Evolutionary conservation across 2,113 vertebrate genomes (phyloP).

Genomic region (Bubalus kerabau): DNA sequence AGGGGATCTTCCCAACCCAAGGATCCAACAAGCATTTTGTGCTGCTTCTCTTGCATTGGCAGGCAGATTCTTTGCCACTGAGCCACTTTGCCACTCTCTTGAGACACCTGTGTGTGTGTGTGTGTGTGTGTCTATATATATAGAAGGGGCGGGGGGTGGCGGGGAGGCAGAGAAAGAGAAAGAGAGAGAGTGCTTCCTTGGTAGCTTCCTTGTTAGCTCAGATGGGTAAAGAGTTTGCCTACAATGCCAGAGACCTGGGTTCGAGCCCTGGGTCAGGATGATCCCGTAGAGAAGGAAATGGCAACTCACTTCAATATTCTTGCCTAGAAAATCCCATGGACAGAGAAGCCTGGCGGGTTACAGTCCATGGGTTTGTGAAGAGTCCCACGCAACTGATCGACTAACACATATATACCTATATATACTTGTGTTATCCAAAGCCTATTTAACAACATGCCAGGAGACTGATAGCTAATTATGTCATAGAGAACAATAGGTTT

Average conservation of each 20-base stretch:
- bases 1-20: background rate
- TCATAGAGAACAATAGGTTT: background rate
- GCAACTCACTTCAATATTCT: background rate
- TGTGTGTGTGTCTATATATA: background rate
- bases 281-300: background rate
- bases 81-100: background rate
- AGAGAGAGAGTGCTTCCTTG: background rate
- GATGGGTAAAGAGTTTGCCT: background rate
- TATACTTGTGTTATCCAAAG: background rate
- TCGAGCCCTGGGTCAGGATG: background rate
- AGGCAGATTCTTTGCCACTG: background rate
- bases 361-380: accelerated
- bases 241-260: background rate
- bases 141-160: too few species aligned
- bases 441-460: constrained; percentile 7
- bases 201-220: background rate
- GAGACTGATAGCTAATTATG: constrained; percentile 34
- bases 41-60: background rate
- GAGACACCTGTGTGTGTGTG: background rate
- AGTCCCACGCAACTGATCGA: background rate
- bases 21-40: background rate
- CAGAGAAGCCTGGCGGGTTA: background rate
- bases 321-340: background rate
- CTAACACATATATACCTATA: background rate
- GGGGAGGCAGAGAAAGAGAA: background rate